These are phyloP conservation scores for Pseudochromis fuscus DNA, from an alignment of 2,797 vertebrate species.

Conservation along the genomic window DNA sequence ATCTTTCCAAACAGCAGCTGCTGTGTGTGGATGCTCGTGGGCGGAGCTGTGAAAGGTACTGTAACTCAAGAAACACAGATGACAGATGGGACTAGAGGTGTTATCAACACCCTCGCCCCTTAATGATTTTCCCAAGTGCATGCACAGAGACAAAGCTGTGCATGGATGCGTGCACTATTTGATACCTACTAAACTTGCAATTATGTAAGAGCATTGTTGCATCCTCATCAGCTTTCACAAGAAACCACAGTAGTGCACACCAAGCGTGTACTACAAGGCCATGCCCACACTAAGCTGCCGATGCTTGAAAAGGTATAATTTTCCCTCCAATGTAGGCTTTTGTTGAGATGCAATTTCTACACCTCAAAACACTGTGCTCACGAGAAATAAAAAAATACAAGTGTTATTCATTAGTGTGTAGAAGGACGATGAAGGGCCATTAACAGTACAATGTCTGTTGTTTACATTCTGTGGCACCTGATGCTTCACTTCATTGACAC, in stretches of 20 bases:
- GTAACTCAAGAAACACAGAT: slow-evolving; percentile 75
- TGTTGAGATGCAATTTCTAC: neutral
- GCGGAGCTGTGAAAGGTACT: slow-evolving; percentile 40
- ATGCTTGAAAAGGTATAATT: neutral
- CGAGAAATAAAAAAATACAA: neutral
- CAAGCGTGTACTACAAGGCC: neutral
- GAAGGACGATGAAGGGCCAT: no score
- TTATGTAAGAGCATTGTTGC: slow-evolving; percentile 49
- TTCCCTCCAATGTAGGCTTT: neutral
- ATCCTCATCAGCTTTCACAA: slow-evolving; percentile 40
- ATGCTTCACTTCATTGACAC: no score
- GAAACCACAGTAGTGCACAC: slow-evolving; percentile 1
- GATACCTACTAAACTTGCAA: slow-evolving; percentile 44
- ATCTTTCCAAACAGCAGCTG: slow-evolving; percentile 66
- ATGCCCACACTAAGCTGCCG: neutral
- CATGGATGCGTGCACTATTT: slow-evolving; percentile 42
- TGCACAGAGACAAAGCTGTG: slow-evolving; percentile 13
- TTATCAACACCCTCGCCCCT: slow-evolving; percentile 67
- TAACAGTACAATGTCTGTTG: no score
- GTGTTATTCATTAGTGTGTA: no score
- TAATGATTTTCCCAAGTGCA: slow-evolving; percentile 59
- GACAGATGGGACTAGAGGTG: slow-evolving; percentile 78
- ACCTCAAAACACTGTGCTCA: neutral
- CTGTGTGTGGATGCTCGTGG: slow-evolving; percentile 48
- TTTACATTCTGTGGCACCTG: no score